Percentiles rank a stretch among this genome's conserved stretches.
Evolutionary conservation across 2,797 vertebrate species (phyloP).

Genomic region (Thamnophis elegans): DNA sequence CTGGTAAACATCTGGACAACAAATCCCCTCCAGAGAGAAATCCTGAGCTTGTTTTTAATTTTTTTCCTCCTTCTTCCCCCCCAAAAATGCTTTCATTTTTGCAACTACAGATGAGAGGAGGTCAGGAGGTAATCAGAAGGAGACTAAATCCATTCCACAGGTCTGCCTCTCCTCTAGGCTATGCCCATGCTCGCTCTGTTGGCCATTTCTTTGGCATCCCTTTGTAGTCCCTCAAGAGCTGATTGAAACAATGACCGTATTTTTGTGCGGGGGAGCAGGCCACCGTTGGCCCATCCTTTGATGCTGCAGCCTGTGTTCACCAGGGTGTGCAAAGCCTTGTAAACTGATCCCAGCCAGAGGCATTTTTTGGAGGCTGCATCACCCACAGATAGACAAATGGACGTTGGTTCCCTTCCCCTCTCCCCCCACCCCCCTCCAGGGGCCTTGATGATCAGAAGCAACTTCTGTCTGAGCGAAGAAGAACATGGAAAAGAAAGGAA

Average conservation of each 20-base stretch:
- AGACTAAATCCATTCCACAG: background rate
- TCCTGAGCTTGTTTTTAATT: background rate
- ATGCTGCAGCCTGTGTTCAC: conserved; percentile 73
- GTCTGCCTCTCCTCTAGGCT: background rate
- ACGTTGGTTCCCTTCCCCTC: conserved; percentile 41
- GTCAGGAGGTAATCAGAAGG: background rate
- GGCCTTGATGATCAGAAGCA: conserved; percentile 50
- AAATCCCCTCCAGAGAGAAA: background rate
- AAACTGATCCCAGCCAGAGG: conserved; percentile 71
- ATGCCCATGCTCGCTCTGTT: background rate
- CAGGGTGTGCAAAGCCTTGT: conserved; percentile 77
- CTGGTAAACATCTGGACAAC: background rate
- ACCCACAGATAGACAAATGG: conserved; percentile 39
- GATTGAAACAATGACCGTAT: conserved; percentile 74
- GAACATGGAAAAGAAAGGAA: conserved; percentile 11
- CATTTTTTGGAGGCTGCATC: conserved; percentile 59
- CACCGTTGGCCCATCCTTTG: conserved; percentile 72
- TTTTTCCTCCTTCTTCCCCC: background rate
- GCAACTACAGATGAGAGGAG: background rate
- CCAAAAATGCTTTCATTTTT: background rate
- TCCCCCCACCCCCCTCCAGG: background rate
- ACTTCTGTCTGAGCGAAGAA: conserved; percentile 49
- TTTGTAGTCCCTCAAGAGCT: conserved; percentile 75
- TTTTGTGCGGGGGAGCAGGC: conserved; percentile 67
- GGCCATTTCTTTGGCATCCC: conserved; percentile 56